A percentile compares a stretch with the other conserved stretches of the same genome.
Evolutionary conservation across 2,888 invertebrate species (phyloP).

Genomic region (Melieria picta): DNA sequence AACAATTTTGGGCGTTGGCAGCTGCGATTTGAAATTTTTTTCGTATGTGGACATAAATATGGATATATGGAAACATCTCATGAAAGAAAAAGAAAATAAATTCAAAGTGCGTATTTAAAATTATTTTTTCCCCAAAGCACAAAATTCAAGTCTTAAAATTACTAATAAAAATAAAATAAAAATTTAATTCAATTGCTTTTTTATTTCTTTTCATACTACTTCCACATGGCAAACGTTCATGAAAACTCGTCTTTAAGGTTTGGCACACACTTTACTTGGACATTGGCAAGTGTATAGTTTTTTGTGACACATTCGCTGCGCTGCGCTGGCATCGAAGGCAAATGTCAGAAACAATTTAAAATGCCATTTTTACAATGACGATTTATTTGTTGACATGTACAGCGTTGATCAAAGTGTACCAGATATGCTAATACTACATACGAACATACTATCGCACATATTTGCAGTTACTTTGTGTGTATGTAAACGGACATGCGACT

Average conservation of each 20-base stretch:
- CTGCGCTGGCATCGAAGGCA: constrained; percentile 33
- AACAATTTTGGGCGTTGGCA: constrained; percentile 38
- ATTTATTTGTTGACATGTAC: constrained; percentile 53
- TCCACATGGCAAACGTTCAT: too few species aligned
- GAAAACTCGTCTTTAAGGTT: constrained; percentile 48
- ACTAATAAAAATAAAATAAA: too few species aligned
- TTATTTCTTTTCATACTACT: too few species aligned
- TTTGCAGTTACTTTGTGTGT: neutral
- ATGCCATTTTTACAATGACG: constrained; percentile 53
- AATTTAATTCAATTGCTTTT: too few species aligned
- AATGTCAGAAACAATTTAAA: constrained; percentile 62
- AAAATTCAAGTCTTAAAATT: too few species aligned
- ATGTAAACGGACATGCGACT: too few species aligned
- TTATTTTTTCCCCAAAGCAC: too few species aligned
- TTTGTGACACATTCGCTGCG: constrained; percentile 13
- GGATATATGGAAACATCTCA: too few species aligned
- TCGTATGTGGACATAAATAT: too few species aligned
- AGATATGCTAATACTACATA: constrained; percentile 16
- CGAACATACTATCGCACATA: neutral
- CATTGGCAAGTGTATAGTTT: neutral
- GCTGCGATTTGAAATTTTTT: constrained; percentile 17
- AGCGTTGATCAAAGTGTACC: constrained; percentile 26
- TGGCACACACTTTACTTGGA: constrained; percentile 53
- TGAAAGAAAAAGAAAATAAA: constrained; percentile 39
- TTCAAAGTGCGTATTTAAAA: constrained; percentile 43